phyloP scores from a whole-genome alignment of 2,113 vertebrate genomes.

The Platycercus adscitus region DNA sequence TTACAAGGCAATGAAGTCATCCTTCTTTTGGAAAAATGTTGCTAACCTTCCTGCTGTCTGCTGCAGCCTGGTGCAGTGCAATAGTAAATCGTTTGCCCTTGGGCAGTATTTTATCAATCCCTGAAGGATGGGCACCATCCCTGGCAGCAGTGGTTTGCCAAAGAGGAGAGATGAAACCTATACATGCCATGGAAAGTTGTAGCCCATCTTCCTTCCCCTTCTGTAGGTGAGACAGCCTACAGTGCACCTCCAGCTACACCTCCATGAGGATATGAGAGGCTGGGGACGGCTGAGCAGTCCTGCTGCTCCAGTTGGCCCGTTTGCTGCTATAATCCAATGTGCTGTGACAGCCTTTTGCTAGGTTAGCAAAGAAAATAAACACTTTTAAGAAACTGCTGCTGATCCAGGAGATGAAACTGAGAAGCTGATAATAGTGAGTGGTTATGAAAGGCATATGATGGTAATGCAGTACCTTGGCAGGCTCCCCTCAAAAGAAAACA shows the following conservation, averaged over 20 bases:
- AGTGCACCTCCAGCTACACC: accelerated
- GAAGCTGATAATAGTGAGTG: conserved; percentile 48
- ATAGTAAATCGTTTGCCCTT: not conserved
- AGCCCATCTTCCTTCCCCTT: not conserved
- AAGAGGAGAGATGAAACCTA: not conserved
- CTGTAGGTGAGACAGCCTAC: not conserved
- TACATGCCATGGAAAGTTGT: accelerated
- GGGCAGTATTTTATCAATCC: not conserved
- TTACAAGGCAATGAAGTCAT: not conserved
- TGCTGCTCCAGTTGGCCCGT: not conserved
- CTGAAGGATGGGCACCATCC: accelerated
- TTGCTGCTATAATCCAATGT: not conserved
- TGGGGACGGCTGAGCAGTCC: accelerated
- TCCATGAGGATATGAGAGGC: not conserved
- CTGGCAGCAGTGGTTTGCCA: not conserved
- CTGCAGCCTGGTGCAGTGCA: not conserved
- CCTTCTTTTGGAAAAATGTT: not conserved
- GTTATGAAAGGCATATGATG: conserved; percentile 48
- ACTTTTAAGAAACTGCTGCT: conserved; percentile 9
- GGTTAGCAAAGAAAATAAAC: conserved; percentile 23
- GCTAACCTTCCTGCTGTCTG: not conserved
- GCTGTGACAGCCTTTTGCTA: not conserved
- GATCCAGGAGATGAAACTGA: conserved; percentile 51
- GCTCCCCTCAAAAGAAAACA: conserved; percentile 42
- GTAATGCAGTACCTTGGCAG: conserved; percentile 49